These are phyloP conservation scores for Burhinus oedicnemus DNA, from an alignment of 2,113 vertebrate species.

Conservation along the genomic window DNA sequence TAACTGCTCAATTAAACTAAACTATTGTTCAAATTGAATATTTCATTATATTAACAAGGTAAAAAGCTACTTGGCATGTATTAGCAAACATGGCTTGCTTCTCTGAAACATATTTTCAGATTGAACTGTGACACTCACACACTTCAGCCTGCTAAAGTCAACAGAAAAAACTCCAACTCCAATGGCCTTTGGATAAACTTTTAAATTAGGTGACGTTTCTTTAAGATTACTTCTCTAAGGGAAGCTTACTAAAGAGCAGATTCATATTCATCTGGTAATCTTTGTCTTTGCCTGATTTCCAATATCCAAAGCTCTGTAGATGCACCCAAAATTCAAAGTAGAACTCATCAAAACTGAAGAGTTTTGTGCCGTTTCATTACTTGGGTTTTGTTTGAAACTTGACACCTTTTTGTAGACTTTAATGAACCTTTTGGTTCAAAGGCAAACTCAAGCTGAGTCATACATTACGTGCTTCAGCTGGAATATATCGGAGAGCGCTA, in stretches of 20 bases:
- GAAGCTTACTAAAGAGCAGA: background rate
- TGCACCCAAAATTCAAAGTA: background rate
- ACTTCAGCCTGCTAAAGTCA: background rate
- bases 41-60: conserved; percentile 44
- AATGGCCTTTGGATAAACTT: background rate
- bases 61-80: conserved; percentile 24
- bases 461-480: background rate
- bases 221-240: background rate
- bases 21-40: conserved; percentile 56
- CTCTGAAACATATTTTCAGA: background rate
- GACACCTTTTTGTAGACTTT: background rate
- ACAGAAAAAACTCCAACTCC: background rate
- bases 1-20: conserved; percentile 59
- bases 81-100: background rate
- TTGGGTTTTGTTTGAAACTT: background rate
- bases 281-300: background rate
- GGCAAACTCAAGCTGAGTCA: background rate
- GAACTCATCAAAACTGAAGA: background rate
- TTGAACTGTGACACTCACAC: background rate
- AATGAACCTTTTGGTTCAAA: background rate
- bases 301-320: background rate
- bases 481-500: background rate
- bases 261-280: background rate
- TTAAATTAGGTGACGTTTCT: background rate
- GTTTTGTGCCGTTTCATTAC: background rate